A percentile compares a stretch with the other conserved stretches of the same genome.
Evolutionary conservation across 2,888 invertebrate species (phyloP).

Genomic region (Sepioteuthis lessoniana): DNA sequence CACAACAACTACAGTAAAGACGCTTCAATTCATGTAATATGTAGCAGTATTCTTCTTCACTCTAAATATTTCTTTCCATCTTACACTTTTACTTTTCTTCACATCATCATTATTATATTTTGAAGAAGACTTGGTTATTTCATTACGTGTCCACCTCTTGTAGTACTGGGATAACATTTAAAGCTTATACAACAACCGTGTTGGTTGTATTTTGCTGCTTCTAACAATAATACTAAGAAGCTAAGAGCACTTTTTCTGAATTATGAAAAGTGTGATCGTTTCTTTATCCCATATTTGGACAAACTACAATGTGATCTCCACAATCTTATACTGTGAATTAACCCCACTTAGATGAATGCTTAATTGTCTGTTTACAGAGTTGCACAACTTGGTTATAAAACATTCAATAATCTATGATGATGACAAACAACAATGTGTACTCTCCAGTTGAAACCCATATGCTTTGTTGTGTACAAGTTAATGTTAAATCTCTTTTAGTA

Average conservation of each 20-base stretch:
- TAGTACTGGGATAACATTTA: background rate
- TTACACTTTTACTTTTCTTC: background rate
- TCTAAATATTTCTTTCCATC: background rate
- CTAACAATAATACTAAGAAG: background rate
- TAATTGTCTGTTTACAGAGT: background rate
- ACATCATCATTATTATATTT: background rate
- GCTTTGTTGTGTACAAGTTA: too few relatives aligned
- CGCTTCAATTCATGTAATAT: background rate
- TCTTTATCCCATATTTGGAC: conserved; percentile 33
- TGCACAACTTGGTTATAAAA: background rate
- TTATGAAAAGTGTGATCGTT: background rate
- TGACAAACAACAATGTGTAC: too few relatives aligned
- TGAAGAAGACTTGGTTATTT: too few relatives aligned
- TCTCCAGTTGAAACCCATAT: too few relatives aligned
- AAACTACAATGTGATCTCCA: background rate
- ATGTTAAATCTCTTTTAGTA: too few relatives aligned
- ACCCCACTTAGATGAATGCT: background rate
- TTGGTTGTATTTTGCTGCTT: background rate
- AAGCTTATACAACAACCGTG: background rate
- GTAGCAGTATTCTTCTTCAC: background rate
- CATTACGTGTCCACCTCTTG: background rate
- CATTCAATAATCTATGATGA: too few relatives aligned
- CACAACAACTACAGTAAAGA: too few relatives aligned
- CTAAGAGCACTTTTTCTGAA: background rate
- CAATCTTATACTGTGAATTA: background rate